Evolutionary conservation across 2,113 vertebrate genomes (phyloP), one percentile per base, ranked within the genome.

Genomic region (Antennarius striatus): DNA sequence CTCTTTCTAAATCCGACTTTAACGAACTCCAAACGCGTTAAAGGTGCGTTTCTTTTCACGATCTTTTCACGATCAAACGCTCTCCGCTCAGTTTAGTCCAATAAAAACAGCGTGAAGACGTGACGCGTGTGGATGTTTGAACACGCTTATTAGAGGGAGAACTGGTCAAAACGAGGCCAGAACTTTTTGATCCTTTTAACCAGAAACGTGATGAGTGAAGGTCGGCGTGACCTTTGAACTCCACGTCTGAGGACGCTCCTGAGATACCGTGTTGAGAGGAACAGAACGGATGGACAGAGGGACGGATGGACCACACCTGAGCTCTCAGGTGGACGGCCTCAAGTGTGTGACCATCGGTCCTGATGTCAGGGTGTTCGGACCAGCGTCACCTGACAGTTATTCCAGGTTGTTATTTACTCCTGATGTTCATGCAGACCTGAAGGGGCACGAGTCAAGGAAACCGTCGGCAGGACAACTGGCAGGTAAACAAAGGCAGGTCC

Each of bases 161-260:
- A 71, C 69, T 46, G 59, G 40, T 83, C 36, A 56, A 75, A 83
- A 76, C 82, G 65, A 68, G 68, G 75, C 53, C 73, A 80, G 55
- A 11, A 63, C 45, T 36, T 36, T 36, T 36, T 36, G 32, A 36
- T 36, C 32, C 32, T 36, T 36, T 7, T 5, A 36, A 36, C 7
- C 32, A 22, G 22, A 22, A 22, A 22, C 22, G 22, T 22, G 22
- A 22, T 2, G 22, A 1, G 22, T 22, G 22, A 22, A 22, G 22
- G 22, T 22, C 22, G 22, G 22, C 22, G 22, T 22, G 22, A 22
- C 22, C 22, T 22, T 22, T 22, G 22, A 22, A 22, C 22, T 22
- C 22, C 22, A 22, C 22, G 22, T 22, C 22, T 22, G 22, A 22
- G 22, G 22, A 22, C 22, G 22, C 2, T 22, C 22, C 22, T 22